Evolutionary conservation across 1,140 invertebrate genomes (phyloP), one percentile per base, ranked within the genome.

Genomic region (Tachypleus tridentatus): DNA sequence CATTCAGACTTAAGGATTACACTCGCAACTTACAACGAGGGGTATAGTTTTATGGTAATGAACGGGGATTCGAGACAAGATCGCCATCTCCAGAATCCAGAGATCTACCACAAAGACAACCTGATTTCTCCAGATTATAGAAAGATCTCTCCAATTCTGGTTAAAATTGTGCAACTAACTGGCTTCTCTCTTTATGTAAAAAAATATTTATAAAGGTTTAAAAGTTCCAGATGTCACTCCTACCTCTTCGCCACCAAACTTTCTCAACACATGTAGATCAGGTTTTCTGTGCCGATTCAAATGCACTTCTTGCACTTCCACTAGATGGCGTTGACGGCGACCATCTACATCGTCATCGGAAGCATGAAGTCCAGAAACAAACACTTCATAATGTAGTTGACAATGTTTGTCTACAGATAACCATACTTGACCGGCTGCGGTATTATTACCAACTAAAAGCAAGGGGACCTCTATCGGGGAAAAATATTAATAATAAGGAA

Each of bases 321-420:
- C 82, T 62, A 87, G 57, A 66, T 82, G 84, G 0, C 86, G 73
- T 58, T 82, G 76, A 54, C 76, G 77, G 57, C 76, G 77, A 10
- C 70, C 67, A 7, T 54, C 9, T 8, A 50, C 61, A 29, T 58
- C 57, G 49, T 7, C 7, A 4, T 62, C 49, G 9, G n/a, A 7
- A n/a, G n/a, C n/a, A n/a, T 7, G 53, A 11, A 67, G 54, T 6
- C 75, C 74, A 5, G 72, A 62, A 7, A 80, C 62, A 59, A 73
- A 79, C 47, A 93, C 81, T 74, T 93, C 89, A 72, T 91, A 94
- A 73, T 92, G 87, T 3, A 93, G 76, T 68, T 85, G 84, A 74
- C 91, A 94, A 54, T 91, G 84, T 3, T 82, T 80, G 73, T 93
- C 89, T 4, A 94, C 83, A 3, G 84, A 82, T 53, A 88, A 77